Conservation (phyloP, 2,113 vertebrate genomes). For the Phyllopteryx taeniolatus region DNA sequence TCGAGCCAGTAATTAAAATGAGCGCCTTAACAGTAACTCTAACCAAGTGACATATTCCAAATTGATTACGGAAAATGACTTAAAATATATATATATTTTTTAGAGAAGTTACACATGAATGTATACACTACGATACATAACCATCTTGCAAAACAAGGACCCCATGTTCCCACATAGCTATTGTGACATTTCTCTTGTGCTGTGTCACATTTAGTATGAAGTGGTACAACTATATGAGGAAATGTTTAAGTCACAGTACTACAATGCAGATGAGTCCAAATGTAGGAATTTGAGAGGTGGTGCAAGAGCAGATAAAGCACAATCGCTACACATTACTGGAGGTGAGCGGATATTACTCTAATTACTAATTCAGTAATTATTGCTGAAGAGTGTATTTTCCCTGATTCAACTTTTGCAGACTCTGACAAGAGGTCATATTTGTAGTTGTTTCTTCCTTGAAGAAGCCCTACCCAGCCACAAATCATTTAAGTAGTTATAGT, state of each 20-base stretch:
- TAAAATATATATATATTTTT: background rate
- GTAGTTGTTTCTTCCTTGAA: too few species aligned
- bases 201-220: background rate
- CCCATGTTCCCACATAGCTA: background rate
- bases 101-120: too few species aligned
- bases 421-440: too few species aligned
- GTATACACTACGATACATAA: background rate
- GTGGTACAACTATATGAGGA: background rate
- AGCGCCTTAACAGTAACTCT: background rate
- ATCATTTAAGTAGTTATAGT: too few species aligned
- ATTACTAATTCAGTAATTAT: too few species aligned
- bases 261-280: constrained; percentile 6
- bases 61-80: constrained; percentile 12
- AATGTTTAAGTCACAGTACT: background rate
- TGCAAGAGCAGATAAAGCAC: background rate
- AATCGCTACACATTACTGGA: background rate
- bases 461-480: too few species aligned
- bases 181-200: constrained; percentile 20
- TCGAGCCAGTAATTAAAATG: too few species aligned
- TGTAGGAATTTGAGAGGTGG: background rate
- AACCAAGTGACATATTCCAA: background rate
- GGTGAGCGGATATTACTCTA: background rate
- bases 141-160: background rate
- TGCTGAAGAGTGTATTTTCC: too few species aligned
- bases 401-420: too few species aligned